These are phyloP conservation scores for Euura saliciscinereae DNA, from an alignment of 1,140 invertebrate genomes.

Conservation along the genomic window DNA sequence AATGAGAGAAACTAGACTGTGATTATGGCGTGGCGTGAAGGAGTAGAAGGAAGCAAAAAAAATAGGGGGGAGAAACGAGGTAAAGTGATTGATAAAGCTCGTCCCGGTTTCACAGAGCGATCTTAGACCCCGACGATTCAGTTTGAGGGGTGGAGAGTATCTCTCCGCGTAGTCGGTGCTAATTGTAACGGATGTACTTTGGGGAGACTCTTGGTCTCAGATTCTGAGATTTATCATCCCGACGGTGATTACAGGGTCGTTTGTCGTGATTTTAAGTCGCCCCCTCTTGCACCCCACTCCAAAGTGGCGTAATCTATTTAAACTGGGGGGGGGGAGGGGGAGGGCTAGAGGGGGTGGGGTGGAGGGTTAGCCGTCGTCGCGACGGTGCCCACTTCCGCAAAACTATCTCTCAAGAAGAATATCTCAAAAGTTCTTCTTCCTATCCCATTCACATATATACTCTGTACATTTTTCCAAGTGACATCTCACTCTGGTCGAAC, in stretches of 20 bases:
- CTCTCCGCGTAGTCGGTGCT: not conserved
- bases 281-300: not conserved
- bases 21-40: not conserved
- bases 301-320: not conserved
- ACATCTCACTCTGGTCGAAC: too few relatives aligned
- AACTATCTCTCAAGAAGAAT: too few relatives aligned
- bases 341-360: too few relatives aligned
- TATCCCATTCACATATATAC: too few relatives aligned
- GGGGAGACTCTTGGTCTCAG: not conserved
- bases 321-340: not conserved
- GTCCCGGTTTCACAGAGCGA: too few relatives aligned
- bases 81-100: not conserved
- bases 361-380: not conserved
- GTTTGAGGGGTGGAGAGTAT: not conserved
- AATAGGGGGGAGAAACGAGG: not conserved
- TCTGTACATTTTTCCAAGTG: too few relatives aligned
- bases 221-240: slow-evolving; percentile 8
- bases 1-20: not conserved
- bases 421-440: too few relatives aligned
- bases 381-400: not conserved
- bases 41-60: not conserved
- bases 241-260: slow-evolving; percentile 13
- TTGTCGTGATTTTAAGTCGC: not conserved
- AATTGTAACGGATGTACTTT: slow-evolving; percentile 10
- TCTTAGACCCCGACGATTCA: too few relatives aligned